phyloP scores from a whole-genome alignment of 2,113 vertebrate genomes.

The Nothocercus nigrocapillus region DNA sequence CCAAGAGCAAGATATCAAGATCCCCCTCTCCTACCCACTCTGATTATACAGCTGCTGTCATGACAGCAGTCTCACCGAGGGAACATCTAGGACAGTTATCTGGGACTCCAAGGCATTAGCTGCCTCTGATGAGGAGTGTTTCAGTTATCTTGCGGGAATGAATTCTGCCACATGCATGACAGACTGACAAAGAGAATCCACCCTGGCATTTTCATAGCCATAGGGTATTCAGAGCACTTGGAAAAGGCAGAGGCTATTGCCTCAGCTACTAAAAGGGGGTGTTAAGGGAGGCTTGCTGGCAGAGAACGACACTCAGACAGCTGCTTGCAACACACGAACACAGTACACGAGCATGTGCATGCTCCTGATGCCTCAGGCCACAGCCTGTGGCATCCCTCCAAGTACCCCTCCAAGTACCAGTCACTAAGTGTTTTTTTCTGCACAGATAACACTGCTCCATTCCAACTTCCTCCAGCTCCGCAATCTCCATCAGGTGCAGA shows the following conservation, averaged over 20 bases:
- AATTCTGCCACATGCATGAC: neutral
- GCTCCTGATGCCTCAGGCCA: neutral
- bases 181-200: conserved; percentile 1
- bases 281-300: neutral
- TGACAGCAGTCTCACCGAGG: neutral
- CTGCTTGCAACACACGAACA: neutral
- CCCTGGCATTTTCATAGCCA: neutral
- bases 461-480: neutral
- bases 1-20: neutral
- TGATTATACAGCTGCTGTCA: neutral
- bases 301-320: neutral
- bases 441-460: fast-evolving
- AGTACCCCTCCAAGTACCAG: neutral
- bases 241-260: neutral
- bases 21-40: neutral
- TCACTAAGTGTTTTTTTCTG: neutral
- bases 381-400: too few relatives aligned
- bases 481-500: neutral
- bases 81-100: neutral
- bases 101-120: neutral
- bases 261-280: neutral
- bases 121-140: neutral
- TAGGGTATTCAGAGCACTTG: neutral
- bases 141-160: neutral
- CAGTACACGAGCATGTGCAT: neutral